Base-by-base conservation (phyloP, 2,888 invertebrate species). In the Apamea anceps region DNA sequence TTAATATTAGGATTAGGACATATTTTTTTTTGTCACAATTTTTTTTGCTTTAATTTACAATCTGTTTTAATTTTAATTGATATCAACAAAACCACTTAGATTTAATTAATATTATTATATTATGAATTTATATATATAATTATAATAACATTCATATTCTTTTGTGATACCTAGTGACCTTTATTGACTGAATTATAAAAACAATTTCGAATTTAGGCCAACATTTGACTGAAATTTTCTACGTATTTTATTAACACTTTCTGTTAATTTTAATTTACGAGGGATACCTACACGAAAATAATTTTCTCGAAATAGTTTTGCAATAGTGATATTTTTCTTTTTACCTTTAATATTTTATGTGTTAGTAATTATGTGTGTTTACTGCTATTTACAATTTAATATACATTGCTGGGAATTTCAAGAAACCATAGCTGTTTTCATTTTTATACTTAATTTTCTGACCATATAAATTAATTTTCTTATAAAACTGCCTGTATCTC, bases 121-220 rank as follows among this genome's bases (percentile, higher is more conserved):
- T 81, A 65, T 75, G 66, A 62, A 71, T 79, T 62, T 79, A 37
- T 37, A 18, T 37, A 18, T 37, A 54, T 71, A 48, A 65, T 73
- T 62, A 73, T 65, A 70, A 72, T 72, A 67, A 42, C 37, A 79
- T 77, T 77, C 51, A 79, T 86, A 84, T 89, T 86, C 32, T 84
- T 88, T 87, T 81, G 88, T 88, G 90, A 85, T 89, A 88, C 67
- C 66, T 81, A 83, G 88, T 85, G 85, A 87, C 76, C 81, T 88
- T 87, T 65, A 86, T 87, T 87, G 89, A 89, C 89, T 89, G 89
- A 88, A 80, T 79, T 86, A 72, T 72, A 67, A 84, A 81, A 84
- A 82, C 60, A 70, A 74, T 73, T 67, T 83, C 88, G 90, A 88
- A 89, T 88, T 88, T 89, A 88, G 81, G 82, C 82, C 79, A 83